Conservation (phyloP, 2,113 vertebrate species). For the Aplodontia rufa region DNA sequence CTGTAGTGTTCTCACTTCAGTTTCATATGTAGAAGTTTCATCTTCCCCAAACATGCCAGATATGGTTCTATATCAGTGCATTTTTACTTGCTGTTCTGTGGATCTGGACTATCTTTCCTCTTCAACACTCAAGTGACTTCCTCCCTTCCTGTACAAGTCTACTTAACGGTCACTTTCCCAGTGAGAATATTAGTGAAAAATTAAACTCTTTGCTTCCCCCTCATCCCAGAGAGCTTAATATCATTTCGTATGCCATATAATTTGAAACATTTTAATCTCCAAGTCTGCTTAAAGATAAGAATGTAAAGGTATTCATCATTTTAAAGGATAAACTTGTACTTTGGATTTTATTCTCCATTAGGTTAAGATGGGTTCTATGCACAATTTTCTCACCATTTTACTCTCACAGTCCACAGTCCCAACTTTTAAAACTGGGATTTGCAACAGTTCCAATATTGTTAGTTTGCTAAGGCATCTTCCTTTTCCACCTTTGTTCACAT, state of each 20-base stretch:
- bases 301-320: slow-evolving; percentile 29
- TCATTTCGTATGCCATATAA: neutral
- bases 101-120: neutral
- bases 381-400: neutral
- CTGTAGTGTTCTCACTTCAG: neutral
- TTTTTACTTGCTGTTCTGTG: neutral
- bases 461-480: neutral
- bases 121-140: neutral
- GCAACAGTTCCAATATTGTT: slow-evolving; percentile 2
- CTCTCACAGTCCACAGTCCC: neutral
- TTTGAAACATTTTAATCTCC: slow-evolving; percentile 53
- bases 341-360: slow-evolving; percentile 9
- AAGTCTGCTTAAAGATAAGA: neutral
- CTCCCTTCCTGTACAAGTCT: neutral
- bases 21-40: neutral
- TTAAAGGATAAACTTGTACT: slow-evolving; percentile 49
- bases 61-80: neutral
- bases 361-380: neutral
- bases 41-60: neutral
- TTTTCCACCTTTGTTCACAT: neutral
- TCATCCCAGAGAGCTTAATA: neutral
- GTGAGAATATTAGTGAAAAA: slow-evolving; percentile 16
- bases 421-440: slow-evolving; percentile 14
- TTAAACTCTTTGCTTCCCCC: neutral
- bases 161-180: slow-evolving; percentile 25